A percentile compares a stretch with the other conserved stretches of the same genome.
Conservation (phyloP, 2,888 invertebrate species). For the Acrobasis repandana region DNA sequence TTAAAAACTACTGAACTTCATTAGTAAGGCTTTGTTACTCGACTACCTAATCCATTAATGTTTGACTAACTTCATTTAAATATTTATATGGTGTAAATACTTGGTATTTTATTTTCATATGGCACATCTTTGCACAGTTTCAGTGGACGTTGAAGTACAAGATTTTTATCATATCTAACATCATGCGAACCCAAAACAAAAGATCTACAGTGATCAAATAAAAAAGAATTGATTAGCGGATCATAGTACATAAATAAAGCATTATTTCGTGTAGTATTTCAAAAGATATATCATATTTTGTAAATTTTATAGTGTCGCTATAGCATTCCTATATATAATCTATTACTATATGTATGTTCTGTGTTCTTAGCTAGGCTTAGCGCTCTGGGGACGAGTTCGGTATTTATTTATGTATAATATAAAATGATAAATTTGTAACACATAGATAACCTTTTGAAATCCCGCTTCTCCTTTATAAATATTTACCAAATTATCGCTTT, state of each 20-base stretch:
- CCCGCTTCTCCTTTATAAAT: conserved; percentile 38
- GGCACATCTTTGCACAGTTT: background rate
- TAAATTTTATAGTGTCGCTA: conserved; percentile 82
- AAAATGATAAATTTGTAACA: conserved; percentile 44
- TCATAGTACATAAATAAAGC: conserved; percentile 58
- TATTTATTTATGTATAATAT: conserved; percentile 53
- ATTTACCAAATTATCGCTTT: conserved; percentile 14
- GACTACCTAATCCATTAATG: too few relatives aligned
- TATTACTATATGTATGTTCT: conserved; percentile 67
- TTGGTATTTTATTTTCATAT: background rate
- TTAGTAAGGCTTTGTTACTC: too few relatives aligned
- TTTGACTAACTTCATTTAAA: too few relatives aligned
- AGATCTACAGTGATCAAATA: conserved; percentile 62
- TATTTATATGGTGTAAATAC: too few relatives aligned
- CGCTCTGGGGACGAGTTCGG: conserved; percentile 74
- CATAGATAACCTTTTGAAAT: conserved; percentile 38
- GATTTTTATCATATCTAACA: background rate
- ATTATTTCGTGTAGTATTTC: conserved; percentile 80
- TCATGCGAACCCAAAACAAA: conserved; percentile 18
- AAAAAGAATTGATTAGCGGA: conserved; percentile 78
- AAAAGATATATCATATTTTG: conserved; percentile 83
- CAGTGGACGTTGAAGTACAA: background rate
- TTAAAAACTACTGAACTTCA: too few relatives aligned
- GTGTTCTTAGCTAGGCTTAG: conserved; percentile 78
- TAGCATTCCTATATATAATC: conserved; percentile 72